Percentiles rank a stretch among this genome's conserved stretches.
Conservation (phyloP, 2,888 invertebrate species). For the Dinocampus coccinellae region DNA sequence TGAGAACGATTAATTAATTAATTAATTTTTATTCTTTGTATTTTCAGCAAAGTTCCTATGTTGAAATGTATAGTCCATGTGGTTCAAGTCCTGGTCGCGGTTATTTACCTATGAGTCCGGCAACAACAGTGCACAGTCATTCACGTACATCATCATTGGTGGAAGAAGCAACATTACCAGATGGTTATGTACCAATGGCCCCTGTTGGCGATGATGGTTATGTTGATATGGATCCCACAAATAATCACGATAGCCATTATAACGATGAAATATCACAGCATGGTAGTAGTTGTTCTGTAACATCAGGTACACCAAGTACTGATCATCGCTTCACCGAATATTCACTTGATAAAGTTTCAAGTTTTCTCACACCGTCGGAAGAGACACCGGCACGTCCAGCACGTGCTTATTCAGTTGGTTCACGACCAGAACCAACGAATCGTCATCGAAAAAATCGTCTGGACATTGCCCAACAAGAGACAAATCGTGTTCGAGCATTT, state of each 20-base stretch:
- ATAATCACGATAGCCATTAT: constrained; percentile 61
- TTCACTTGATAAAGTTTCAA: constrained; percentile 84
- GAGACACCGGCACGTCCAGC: constrained; percentile 78
- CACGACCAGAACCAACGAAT: constrained; percentile 78
- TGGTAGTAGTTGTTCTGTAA: constrained; percentile 80
- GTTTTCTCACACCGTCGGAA: constrained; percentile 77
- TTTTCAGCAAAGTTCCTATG: constrained; percentile 68
- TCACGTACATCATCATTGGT: constrained; percentile 76
- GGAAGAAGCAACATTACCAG: constrained; percentile 69
- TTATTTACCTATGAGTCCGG: constrained; percentile 73
- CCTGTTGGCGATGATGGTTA: constrained; percentile 73
- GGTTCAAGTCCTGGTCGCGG: constrained; percentile 70
- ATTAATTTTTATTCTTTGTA: neutral
- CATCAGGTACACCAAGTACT: constrained; percentile 86
- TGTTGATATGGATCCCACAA: constrained; percentile 75
- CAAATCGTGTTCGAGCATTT: constrained; percentile 79
- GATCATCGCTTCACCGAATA: constrained; percentile 83
- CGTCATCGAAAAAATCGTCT: constrained; percentile 69
- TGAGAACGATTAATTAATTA: neutral
- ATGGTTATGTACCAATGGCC: constrained; percentile 80
- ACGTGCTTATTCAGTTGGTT: constrained; percentile 89
- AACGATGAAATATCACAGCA: constrained; percentile 72
- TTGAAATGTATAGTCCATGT: constrained; percentile 72
- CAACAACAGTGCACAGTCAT: constrained; percentile 70
- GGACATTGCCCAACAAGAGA: constrained; percentile 68